phyloP scores from a whole-genome alignment of 2,888 invertebrate species.

The Celastrina argiolus region DNA sequence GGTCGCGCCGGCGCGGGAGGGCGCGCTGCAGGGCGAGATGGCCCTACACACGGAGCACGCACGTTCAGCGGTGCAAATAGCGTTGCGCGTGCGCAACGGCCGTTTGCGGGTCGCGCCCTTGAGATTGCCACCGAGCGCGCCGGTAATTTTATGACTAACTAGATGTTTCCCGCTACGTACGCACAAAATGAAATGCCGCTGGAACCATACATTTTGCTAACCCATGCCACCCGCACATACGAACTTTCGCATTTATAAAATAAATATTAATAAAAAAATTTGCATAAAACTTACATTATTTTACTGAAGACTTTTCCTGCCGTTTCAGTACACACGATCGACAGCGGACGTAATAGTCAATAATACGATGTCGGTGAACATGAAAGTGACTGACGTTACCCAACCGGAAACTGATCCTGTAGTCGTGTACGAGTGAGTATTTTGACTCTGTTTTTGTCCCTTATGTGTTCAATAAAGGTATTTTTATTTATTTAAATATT shows the following conservation, averaged over 20 bases:
- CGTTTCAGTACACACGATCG: conserved; percentile 48
- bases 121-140: conserved; percentile 43
- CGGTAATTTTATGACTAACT: conserved; percentile 41
- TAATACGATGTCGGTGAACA: conserved; percentile 87
- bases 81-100: conserved; percentile 34
- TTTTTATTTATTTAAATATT: too few relatives aligned
- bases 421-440: conserved; percentile 19
- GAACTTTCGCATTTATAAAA: too few relatives aligned
- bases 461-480: too few relatives aligned
- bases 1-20: conserved; percentile 47
- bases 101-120: conserved; percentile 34
- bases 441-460: too few relatives aligned
- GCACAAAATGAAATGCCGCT: too few relatives aligned
- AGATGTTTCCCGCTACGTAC: too few relatives aligned
- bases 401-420: conserved; percentile 43
- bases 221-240: too few relatives aligned
- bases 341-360: conserved; percentile 87
- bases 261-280: too few relatives aligned
- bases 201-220: too few relatives aligned
- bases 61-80: conserved; percentile 26
- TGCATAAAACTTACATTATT: too few relatives aligned
- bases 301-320: conserved; percentile 11
- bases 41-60: conserved; percentile 38
- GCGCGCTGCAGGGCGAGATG: conserved; percentile 35
- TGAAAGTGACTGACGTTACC: conserved; percentile 84